Evolutionary conservation across 2,113 vertebrate genomes (phyloP).

Genomic region (Bos javanicus): DNA sequence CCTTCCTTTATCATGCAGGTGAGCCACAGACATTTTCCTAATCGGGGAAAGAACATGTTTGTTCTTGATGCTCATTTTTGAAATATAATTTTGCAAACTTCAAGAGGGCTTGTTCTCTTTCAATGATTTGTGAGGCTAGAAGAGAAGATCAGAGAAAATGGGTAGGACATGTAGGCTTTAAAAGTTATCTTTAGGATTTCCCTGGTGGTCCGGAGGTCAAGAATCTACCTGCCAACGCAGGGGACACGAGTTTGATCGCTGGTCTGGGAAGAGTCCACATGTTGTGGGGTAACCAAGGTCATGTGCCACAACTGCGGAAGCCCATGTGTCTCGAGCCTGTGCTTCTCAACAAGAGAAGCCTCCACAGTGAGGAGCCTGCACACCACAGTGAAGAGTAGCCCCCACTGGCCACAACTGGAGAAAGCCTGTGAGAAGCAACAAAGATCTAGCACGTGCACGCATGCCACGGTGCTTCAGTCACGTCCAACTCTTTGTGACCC

Average conservation of each 20-base stretch:
- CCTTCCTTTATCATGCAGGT: not conserved
- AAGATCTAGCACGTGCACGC: not conserved
- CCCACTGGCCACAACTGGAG: not conserved
- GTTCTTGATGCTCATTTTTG: not conserved
- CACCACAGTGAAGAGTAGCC: not conserved
- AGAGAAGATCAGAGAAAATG: not conserved
- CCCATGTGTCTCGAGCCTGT: not conserved
- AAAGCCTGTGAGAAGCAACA: not conserved
- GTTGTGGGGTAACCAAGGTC: not conserved
- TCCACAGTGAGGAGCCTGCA: not conserved
- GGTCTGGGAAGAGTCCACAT: not conserved
- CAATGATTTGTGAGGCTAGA: not conserved
- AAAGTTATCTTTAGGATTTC: not conserved
- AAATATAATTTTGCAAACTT: slow-evolving; percentile 18
- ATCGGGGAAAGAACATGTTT: not conserved
- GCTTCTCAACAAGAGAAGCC: not conserved
- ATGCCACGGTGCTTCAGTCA: not conserved
- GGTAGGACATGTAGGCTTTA: not conserved
- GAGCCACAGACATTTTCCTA: not conserved
- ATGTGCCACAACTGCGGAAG: not conserved
- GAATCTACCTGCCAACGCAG: not conserved
- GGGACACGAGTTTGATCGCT: not conserved
- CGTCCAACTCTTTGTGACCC: not conserved
- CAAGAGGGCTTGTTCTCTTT: not conserved
- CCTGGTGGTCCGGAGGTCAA: not conserved